Conservation (phyloP, 2,113 vertebrate genomes). For the Hiodon tergisus region DNA sequence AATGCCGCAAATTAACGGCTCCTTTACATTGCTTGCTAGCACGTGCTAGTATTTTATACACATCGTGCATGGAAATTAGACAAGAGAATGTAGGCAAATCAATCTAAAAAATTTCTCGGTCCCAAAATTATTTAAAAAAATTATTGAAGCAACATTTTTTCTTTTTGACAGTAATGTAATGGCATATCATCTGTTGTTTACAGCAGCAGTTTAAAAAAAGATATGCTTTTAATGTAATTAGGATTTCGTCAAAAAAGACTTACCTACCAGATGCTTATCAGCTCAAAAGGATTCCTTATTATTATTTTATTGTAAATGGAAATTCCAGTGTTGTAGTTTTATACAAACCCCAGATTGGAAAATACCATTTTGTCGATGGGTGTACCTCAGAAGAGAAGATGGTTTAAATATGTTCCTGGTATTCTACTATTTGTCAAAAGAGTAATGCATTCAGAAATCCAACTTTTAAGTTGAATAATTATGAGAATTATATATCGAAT, state of each 20-base stretch:
- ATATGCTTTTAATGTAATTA: not conserved
- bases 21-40: too few relatives aligned
- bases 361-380: constrained; percentile 13
- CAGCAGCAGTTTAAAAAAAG: not conserved
- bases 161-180: not conserved
- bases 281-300: not conserved
- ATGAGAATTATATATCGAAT: not conserved
- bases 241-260: not conserved
- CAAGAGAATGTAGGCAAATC: too few relatives aligned
- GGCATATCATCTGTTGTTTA: not conserved
- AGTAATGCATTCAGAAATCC: not conserved
- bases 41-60: too few relatives aligned
- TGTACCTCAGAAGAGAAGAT: not conserved
- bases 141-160: not conserved
- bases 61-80: too few relatives aligned
- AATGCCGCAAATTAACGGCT: too few relatives aligned
- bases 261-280: constrained; percentile 2
- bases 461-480: not conserved
- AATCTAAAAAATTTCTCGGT: not conserved
- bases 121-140: not conserved
- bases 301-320: constrained; percentile 22
- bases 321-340: constrained; percentile 29
- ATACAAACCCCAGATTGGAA: constrained; percentile 14
- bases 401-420: not conserved
- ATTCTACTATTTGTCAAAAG: not conserved